Evolutionary conservation across 2,113 vertebrate species (phyloP), one percentile per base, ranked within the genome.

Genomic region (Neolamprologus longior): DNA sequence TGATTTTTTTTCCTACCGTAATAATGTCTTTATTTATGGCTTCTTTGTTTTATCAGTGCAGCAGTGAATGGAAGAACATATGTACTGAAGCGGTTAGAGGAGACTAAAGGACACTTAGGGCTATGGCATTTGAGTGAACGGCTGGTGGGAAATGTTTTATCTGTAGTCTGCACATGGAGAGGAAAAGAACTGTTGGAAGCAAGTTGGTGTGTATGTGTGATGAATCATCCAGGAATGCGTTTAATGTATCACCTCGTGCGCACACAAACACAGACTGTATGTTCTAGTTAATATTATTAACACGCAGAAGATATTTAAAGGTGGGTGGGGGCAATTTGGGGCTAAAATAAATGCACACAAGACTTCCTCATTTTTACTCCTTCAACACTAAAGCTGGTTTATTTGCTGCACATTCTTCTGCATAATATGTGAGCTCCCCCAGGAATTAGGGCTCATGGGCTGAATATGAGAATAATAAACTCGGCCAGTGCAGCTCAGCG

Each of bases 391-490:
- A 91, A 89, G 90, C 58, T 81, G 79, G 21, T 66, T 82, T 68
- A 35, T 80, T 84, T 80, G 85, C 66, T 40, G 12, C 82, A 71
- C 54, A 31, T 84, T 88, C 61, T 53, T 91, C 89, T 90, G 88
- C 90, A 94, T 92, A 88, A 94, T 92, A 88, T 92, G 58, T 83
- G 50, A 85, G 40, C 58, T 92, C 92, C 93, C 91, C 79, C 50
- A 80, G 92, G 87, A 86, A 81, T 68, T 73, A 81, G 28, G 73
- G 58, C 93, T 94, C 93, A 86, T 76, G 88, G 92, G 87, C 86
- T 89, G 88, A 93, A 92, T 93, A 89, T 89, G 82, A 94, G 92
- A 93, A 94, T 89, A 91, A 89, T 78, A 82, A 76, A 86, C 71
- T 79, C 52, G 71, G 90, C 84, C 81, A 82, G 19, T 78, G 63